Evolutionary conservation across 64 coral and sea anemone genomes (phyloP).

Genomic region (Stylophora pistillata): DNA sequence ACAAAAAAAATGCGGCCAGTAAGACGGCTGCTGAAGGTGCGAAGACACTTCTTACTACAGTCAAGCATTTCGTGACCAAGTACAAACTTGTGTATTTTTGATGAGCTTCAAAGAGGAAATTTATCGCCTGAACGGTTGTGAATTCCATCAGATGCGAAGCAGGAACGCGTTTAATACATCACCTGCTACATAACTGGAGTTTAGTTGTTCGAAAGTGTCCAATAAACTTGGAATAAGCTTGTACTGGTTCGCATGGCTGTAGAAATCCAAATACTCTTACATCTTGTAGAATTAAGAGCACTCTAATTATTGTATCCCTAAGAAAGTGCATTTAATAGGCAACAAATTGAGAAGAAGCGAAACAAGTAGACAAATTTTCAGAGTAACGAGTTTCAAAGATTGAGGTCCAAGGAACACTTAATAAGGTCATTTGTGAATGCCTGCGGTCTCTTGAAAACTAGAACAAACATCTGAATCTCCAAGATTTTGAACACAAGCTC

Average conservation of each 20-base stretch:
- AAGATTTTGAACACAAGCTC: background rate
- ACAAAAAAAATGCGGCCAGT: background rate
- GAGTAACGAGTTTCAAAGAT: background rate
- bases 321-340: too few relatives aligned
- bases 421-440: conserved; percentile 23
- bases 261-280: too few relatives aligned
- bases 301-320: too few relatives aligned
- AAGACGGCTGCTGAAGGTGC: background rate
- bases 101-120: background rate
- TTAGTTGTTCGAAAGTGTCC: too few relatives aligned
- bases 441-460: background rate
- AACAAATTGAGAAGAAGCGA: background rate
- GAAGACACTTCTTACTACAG: background rate
- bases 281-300: too few relatives aligned
- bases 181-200: too few relatives aligned
- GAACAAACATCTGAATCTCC: background rate
- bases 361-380: background rate
- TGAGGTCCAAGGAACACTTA: background rate
- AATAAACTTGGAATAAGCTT: too few relatives aligned
- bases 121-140: background rate
- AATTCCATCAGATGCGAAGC: background rate
- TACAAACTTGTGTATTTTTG: background rate
- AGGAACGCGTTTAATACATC: background rate
- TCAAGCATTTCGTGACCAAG: background rate
- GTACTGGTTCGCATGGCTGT: too few relatives aligned